phyloP scores from a whole-genome alignment of 1,140 invertebrate genomes.

The Formica exsecta region DNA sequence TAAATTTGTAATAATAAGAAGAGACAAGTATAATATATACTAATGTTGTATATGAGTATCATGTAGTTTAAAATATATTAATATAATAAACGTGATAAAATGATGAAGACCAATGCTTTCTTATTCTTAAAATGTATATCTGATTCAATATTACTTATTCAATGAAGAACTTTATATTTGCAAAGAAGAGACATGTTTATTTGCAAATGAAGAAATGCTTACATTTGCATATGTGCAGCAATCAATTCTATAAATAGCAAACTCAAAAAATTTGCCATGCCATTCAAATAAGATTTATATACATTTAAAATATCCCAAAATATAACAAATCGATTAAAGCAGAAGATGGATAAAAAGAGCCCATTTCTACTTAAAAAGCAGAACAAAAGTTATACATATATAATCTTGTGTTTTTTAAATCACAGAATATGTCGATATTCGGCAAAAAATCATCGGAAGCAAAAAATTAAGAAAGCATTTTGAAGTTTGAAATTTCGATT shows the following conservation, averaged over 20 bases:
- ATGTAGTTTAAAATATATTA: constrained; percentile 1
- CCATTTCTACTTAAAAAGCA: neutral
- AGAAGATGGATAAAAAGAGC: neutral
- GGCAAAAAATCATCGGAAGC: too few species aligned
- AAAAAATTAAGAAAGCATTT: too few species aligned
- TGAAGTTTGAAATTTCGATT: too few species aligned
- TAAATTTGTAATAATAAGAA: constrained; percentile 62
- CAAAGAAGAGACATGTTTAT: too few species aligned
- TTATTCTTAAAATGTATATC: constrained; percentile 5
- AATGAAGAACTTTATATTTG: neutral
- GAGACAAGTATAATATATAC: constrained; percentile 69
- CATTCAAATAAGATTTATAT: constrained; percentile 16
- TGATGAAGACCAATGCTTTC: constrained; percentile 42
- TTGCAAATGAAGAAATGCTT: neutral
- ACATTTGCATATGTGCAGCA: constrained; percentile 25
- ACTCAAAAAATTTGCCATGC: constrained; percentile 10
- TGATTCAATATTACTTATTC: constrained; percentile 28
- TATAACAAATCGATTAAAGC: neutral
- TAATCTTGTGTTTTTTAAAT: too few species aligned
- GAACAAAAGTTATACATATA: neutral
- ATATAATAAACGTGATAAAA: constrained; percentile 36
- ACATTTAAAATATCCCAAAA: constrained; percentile 8
- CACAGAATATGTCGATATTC: too few species aligned
- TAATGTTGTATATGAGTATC: constrained; percentile 14
- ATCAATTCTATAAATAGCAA: constrained; percentile 35